Percentiles rank a stretch among this genome's conserved stretches.
Conservation (phyloP, 1,140 invertebrate genomes). For the Atta colombica region DNA sequence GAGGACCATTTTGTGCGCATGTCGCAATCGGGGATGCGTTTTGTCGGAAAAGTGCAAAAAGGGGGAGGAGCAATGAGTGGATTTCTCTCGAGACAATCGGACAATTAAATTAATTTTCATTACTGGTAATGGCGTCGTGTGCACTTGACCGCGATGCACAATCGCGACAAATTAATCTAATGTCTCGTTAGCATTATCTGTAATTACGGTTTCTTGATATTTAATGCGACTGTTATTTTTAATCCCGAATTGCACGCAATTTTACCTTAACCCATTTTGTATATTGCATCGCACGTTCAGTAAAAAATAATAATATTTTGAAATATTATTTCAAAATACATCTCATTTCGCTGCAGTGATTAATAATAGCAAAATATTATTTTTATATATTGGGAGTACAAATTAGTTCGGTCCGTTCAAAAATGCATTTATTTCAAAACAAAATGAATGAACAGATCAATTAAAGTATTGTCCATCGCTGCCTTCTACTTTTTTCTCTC, state of each 20-base stretch:
- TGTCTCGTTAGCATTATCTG: constrained; percentile 37
- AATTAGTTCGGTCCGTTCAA: too few relatives aligned
- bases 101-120: constrained; percentile 56
- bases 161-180: constrained; percentile 41
- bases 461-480: too few relatives aligned
- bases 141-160: constrained; percentile 26
- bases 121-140: constrained; percentile 33
- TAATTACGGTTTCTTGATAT: constrained; percentile 31
- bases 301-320: not conserved
- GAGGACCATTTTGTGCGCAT: not conserved
- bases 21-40: constrained; percentile 10
- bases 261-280: constrained; percentile 19
- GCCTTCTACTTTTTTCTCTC: too few relatives aligned
- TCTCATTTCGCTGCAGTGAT: not conserved
- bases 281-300: not conserved
- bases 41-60: constrained; percentile 9
- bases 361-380: not conserved
- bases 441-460: too few relatives aligned
- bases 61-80: constrained; percentile 46
- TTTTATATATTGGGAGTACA: not conserved
- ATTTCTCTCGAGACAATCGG: constrained; percentile 66
- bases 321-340: not conserved
- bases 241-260: constrained; percentile 17
- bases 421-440: too few relatives aligned
- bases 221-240: constrained; percentile 7